Conservation (phyloP, 2,888 invertebrate species). For the Geotrupes spiniger region DNA sequence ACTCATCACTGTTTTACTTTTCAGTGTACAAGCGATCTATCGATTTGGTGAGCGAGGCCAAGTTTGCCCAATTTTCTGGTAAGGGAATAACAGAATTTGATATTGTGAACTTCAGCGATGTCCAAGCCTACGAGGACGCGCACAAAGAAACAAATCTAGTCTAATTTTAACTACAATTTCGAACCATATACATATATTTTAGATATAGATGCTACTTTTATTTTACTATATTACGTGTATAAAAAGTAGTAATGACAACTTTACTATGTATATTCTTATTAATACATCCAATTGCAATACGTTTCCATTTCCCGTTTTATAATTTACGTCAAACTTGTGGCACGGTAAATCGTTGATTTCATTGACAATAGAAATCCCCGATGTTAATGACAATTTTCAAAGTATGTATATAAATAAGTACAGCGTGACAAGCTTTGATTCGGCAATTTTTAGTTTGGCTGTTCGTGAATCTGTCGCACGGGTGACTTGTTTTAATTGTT, state of each 20-base stretch:
- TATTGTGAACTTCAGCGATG: conserved; percentile 66
- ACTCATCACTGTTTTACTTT: conserved; percentile 28
- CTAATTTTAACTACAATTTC: conserved; percentile 7
- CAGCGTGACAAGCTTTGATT: too few species aligned
- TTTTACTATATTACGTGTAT: conserved; percentile 22
- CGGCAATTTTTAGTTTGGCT: too few species aligned
- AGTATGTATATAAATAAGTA: too few species aligned
- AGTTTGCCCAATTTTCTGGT: conserved; percentile 77
- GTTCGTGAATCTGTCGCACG: too few species aligned
- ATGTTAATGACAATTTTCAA: too few species aligned
- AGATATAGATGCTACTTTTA: conserved; percentile 19
- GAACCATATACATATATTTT: conserved; percentile 13
- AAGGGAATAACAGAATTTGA: conserved; percentile 70
- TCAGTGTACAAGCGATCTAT: conserved; percentile 47
- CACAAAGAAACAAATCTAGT: conserved; percentile 41
- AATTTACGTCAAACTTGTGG: too few species aligned
- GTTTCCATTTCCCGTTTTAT: too few species aligned
- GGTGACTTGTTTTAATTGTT: too few species aligned
- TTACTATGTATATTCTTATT: neutral
- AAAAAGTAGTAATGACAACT: conserved; percentile 15
- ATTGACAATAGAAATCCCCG: too few species aligned
- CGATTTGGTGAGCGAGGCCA: conserved; percentile 51
- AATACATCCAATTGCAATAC: conserved; percentile 1
- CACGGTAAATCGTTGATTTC: too few species aligned
- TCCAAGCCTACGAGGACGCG: conserved; percentile 49